Evolutionary conservation across 2,113 vertebrate genomes (phyloP).

Genomic region (Thoracochromis brauschi): DNA sequence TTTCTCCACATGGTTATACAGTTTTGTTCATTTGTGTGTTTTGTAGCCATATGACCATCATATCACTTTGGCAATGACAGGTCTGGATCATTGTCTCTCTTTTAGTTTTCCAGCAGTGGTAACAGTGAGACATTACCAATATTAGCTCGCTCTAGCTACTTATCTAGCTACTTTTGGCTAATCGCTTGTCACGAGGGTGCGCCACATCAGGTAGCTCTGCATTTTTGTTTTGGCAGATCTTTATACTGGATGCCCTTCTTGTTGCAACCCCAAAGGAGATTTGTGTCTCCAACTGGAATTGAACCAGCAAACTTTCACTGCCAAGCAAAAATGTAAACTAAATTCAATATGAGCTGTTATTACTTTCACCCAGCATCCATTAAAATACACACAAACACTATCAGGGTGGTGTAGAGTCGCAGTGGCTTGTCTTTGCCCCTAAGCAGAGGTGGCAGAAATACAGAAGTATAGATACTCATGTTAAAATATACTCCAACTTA

Average conservation of each 20-base stretch:
- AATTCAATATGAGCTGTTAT: not conserved
- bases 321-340: not conserved
- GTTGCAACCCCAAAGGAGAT: not conserved
- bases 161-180: not conserved
- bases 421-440: not conserved
- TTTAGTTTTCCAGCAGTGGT: not conserved
- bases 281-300: not conserved
- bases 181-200: not conserved
- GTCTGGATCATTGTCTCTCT: not conserved
- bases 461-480: not conserved
- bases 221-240: not conserved
- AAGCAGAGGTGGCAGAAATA: not conserved
- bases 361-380: not conserved
- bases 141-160: not conserved
- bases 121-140: not conserved
- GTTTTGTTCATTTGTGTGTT: not conserved
- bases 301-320: not conserved
- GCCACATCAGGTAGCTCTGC: not conserved
- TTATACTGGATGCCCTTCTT: not conserved
- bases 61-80: not conserved
- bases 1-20: not conserved
- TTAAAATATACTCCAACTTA: not conserved
- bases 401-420: not conserved
- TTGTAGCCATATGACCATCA: not conserved
- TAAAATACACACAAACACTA: not conserved